phyloP scores from a whole-genome alignment of 2,113 vertebrate species.

The Enhydra lutris region DNA sequence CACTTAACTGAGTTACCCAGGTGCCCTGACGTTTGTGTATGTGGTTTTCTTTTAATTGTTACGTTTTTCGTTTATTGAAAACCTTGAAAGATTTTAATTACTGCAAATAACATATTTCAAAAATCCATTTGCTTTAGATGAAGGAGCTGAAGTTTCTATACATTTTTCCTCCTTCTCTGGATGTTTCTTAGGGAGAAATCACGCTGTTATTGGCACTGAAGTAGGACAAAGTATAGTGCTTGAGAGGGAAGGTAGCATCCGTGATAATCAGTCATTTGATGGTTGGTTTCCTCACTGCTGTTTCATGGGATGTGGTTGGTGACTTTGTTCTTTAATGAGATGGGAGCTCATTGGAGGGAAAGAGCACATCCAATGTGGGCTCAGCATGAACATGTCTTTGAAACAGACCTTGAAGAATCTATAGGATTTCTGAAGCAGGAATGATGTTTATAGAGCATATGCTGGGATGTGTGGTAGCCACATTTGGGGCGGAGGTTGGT shows the following conservation, averaged over 20 bases:
- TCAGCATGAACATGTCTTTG: neutral
- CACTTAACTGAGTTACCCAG: neutral
- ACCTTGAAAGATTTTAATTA: neutral
- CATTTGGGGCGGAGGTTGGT: fast-evolving
- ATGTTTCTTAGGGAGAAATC: neutral
- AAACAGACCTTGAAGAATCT: neutral
- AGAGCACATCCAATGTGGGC: neutral
- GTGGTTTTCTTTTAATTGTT: neutral
- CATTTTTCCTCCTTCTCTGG: neutral
- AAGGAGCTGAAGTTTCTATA: neutral
- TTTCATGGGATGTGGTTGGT: neutral
- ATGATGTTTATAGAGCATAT: neutral
- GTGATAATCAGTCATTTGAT: neutral
- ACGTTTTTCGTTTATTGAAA: neutral
- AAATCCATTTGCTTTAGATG: neutral
- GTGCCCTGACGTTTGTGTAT: neutral
- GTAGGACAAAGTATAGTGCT: neutral
- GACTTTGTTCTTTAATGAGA: neutral
- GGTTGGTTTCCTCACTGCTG: neutral
- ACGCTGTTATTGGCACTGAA: neutral
- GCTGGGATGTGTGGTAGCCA: too few relatives aligned
- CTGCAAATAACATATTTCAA: neutral
- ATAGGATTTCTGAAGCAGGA: neutral
- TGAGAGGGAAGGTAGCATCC: neutral
- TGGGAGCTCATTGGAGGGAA: neutral